Conservation (phyloP, 2,113 vertebrate species). For the Elgaria multicarinata region DNA sequence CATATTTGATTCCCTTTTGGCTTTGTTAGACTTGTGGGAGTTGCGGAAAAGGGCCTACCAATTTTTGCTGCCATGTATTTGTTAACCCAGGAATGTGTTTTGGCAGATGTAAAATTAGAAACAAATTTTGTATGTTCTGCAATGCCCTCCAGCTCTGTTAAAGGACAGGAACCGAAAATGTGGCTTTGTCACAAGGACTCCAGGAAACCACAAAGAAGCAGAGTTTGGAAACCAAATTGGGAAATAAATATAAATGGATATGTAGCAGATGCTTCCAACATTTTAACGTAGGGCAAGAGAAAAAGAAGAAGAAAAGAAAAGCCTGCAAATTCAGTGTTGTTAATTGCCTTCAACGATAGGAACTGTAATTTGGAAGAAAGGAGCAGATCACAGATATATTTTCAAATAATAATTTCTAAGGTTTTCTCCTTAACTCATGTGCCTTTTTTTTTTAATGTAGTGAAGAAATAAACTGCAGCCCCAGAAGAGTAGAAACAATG, state of each 20-base stretch:
- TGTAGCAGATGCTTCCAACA: conserved; percentile 80
- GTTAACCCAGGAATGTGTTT: conserved; percentile 80
- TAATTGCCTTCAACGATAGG: conserved; percentile 59
- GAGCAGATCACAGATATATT: rapidly evolving
- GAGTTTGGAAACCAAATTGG: conserved; percentile 81
- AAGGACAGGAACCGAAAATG: conserved; percentile 81
- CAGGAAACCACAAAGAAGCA: conserved; percentile 85
- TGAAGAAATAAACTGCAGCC: not conserved
- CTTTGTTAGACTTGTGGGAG: conserved; percentile 88
- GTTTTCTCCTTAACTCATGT: conserved; percentile 58
- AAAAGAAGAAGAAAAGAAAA: conserved; percentile 57
- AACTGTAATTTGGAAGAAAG: not conserved
- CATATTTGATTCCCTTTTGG: conserved; percentile 78
- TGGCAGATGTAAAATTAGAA: conserved; percentile 93
- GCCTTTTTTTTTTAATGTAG: not conserved
- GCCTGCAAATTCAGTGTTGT: conserved; percentile 54
- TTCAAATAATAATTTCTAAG: conserved; percentile 27
- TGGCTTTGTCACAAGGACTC: conserved; percentile 85
- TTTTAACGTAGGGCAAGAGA: conserved; percentile 49
- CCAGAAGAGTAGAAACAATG: not conserved
- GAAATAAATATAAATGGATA: conserved; percentile 69
- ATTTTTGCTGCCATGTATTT: conserved; percentile 77
- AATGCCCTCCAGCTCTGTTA: conserved; percentile 81
- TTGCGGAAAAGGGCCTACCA: conserved; percentile 73
- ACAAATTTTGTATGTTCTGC: conserved; percentile 90